Evolutionary conservation across 2,888 invertebrate genomes (phyloP), one percentile per base, ranked within the genome.

Genomic region (Meiosimyza decipiens): DNA sequence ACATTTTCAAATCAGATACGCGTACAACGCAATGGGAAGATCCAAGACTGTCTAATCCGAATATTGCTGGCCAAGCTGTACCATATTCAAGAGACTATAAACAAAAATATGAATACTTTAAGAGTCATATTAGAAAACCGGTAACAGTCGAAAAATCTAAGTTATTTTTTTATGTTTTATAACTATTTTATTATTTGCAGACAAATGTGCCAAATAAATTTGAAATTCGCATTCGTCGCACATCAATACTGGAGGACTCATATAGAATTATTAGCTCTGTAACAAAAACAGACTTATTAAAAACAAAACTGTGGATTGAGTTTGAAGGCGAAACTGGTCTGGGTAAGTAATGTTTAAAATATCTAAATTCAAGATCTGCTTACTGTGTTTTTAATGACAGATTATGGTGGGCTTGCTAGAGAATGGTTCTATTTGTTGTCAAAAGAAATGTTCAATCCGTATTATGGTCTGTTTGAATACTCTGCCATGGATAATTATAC

Each of bases 401-500:
- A 99, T 88, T 99, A 99, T 88, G 98, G 98, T 71, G 98, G 98
- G 16, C 90, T 98, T 69, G 96, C 98, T 0, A 91, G 99, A 75
- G 99, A 99, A 88, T 99, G 98, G 98, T 99, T 99, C 90, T 99
- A 98, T 90, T 90, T 99, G 40, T 89, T 99, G 13, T 99, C 98
- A 1, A 98, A 98, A 88, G 99, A 99, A 90, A 98, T 99, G 97
- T 99, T 99, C 89, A 99, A 99, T 90, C 99, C 99, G 0, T 99
- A 99, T 88, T 99, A 99, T 88, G 99, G 99, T 0, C 91, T 99
- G 71, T 99, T 99, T 89, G 99, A 99, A 88, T 99, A 99, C 90
- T 98, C 98, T 1, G 99, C 99, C 6, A 98, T 98, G 98, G 99
- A 99, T 87, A 98, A 98, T 89, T 99, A 99, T 88, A 99, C 99